These are phyloP conservation scores for Carassius carassius DNA, from an alignment of 2,113 vertebrate species.

Conservation along the genomic window DNA sequence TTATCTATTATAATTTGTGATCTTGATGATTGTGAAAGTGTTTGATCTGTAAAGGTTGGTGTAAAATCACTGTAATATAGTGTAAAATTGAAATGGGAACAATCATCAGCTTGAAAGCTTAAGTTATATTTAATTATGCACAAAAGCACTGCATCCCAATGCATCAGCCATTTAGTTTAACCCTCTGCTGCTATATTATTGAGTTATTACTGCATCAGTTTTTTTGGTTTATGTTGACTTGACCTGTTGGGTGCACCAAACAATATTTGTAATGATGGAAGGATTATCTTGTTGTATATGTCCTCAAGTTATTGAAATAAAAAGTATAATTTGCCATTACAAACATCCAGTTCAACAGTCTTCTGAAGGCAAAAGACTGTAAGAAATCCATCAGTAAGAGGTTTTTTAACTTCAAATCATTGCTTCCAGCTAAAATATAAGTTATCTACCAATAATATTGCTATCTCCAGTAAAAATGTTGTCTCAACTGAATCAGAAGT, in stretches of 20 bases:
- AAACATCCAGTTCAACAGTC: neutral
- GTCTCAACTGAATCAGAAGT: no score
- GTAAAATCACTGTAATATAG: conserved; percentile 12
- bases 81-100: neutral
- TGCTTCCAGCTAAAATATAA: neutral
- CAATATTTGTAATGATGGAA: neutral
- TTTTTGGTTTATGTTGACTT: neutral
- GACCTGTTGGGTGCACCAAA: neutral
- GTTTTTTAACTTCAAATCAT: neutral
- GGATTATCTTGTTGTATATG: neutral
- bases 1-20: conserved; percentile 15
- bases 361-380: neutral
- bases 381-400: neutral
- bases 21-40: conserved; percentile 13
- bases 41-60: conserved; percentile 2
- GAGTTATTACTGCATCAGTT: neutral
- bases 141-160: neutral
- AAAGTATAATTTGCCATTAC: neutral
- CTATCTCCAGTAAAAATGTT: no score
- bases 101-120: neutral
- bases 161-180: neutral
- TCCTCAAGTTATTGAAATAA: conserved; percentile 11
- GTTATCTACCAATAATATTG: no score
- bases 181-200: neutral
- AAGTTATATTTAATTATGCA: neutral